Conservation (phyloP, 2,888 invertebrate species). For the Eupithecia pulchellata region DNA sequence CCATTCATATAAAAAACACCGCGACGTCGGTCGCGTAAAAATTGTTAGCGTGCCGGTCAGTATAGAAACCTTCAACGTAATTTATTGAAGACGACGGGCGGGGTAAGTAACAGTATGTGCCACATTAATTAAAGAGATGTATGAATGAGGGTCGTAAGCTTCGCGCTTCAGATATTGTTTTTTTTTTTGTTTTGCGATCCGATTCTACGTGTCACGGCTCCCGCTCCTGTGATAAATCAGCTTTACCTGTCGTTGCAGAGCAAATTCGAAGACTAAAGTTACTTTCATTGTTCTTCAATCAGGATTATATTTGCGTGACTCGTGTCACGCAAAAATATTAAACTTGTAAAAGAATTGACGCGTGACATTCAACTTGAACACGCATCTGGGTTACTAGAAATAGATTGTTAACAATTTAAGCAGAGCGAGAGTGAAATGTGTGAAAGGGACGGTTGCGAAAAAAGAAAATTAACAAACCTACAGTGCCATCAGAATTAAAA, state of each 20-base stretch:
- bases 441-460: not conserved
- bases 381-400: constrained; percentile 21
- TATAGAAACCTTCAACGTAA: not conserved
- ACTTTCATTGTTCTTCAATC: not conserved
- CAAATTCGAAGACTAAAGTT: not conserved
- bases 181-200: not conserved
- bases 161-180: not conserved
- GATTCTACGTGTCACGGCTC: not conserved
- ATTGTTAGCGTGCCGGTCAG: not conserved
- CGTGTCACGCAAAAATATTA: too few species aligned
- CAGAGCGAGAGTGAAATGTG: constrained; percentile 9
- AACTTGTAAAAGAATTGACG: too few species aligned
- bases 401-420: constrained; percentile 7
- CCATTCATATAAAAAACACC: not conserved
- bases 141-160: not conserved
- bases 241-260: not conserved
- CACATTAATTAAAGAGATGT: not conserved
- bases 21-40: not conserved
- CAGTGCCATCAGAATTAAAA: not conserved
- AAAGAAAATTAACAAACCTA: not conserved
- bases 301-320: not conserved
- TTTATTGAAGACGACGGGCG: not conserved
- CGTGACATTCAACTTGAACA: constrained; percentile 29
- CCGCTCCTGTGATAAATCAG: not conserved
- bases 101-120: not conserved